Conservation (phyloP, 2,888 invertebrate genomes). For the Philonicus albiceps region DNA sequence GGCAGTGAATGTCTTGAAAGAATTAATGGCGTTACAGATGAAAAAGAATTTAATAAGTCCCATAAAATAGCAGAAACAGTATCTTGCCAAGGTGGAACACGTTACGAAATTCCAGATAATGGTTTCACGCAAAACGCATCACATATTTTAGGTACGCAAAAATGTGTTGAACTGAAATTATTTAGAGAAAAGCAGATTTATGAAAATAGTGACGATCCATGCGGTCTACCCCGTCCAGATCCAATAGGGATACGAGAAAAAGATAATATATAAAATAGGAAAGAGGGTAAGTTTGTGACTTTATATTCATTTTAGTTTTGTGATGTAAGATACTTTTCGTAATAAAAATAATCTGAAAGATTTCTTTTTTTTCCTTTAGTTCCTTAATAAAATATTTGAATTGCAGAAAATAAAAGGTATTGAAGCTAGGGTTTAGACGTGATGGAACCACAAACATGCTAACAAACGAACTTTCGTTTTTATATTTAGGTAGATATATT, state of each 20-base stretch:
- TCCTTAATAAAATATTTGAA: not conserved
- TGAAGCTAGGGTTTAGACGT: no score
- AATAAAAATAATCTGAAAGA: not conserved
- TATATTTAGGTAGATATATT: no score
- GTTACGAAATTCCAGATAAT: slow-evolving; percentile 60
- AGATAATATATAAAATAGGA: not conserved
- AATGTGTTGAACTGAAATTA: slow-evolving; percentile 59
- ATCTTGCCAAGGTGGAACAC: slow-evolving; percentile 17
- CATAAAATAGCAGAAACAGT: not conserved
- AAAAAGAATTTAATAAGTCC: not conserved
- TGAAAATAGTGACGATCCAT: not conserved
- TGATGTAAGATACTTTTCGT: not conserved
- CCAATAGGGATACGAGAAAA: slow-evolving; percentile 44
- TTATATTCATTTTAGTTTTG: not conserved
- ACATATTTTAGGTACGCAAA: slow-evolving; percentile 56
- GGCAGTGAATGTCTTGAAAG: not conserved
- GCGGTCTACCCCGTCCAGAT: slow-evolving; percentile 44
- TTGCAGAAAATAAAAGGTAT: not conserved
- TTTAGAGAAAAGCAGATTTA: slow-evolving; percentile 21
- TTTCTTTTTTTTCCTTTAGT: not conserved
- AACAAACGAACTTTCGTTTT: no score
- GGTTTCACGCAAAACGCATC: slow-evolving; percentile 57
- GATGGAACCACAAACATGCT: no score
- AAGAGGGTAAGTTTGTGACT: not conserved
- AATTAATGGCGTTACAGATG: not conserved